Evolutionary conservation across 1,140 invertebrate genomes (phyloP).

Genomic region (Drosophila guanche): DNA sequence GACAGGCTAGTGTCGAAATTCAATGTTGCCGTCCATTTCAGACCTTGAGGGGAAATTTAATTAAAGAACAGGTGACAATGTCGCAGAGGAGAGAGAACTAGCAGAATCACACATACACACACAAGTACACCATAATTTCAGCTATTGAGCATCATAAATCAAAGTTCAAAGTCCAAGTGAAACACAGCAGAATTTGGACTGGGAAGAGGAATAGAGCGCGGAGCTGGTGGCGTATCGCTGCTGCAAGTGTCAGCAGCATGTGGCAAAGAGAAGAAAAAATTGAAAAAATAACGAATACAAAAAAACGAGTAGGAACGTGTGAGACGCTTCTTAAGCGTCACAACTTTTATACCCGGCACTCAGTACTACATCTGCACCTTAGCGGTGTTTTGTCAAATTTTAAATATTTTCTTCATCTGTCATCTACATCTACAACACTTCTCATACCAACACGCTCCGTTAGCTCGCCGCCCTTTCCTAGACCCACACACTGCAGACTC

Average conservation of each 20-base stretch:
- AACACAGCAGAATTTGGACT: background rate
- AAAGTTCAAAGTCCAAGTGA: constrained; percentile 52
- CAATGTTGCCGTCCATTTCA: constrained; percentile 60
- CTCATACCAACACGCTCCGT: no score
- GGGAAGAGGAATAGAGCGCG: background rate
- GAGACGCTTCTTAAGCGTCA: no score
- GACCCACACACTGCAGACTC: no score
- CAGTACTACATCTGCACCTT: no score
- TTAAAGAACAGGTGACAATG: constrained; percentile 75
- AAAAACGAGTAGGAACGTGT: constrained; percentile 3
- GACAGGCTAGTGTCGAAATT: constrained; percentile 11
- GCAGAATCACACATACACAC: background rate
- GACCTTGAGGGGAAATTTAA: constrained; percentile 59
- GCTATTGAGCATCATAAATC: constrained; percentile 62
- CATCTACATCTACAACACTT: no score
- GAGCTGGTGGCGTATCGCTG: constrained; percentile 23
- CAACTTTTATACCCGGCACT: no score
- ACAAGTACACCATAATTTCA: constrained; percentile 3
- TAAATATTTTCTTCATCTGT: no score
- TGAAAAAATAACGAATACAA: constrained; percentile 22
- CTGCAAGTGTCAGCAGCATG: constrained; percentile 80
- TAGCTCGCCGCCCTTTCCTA: no score
- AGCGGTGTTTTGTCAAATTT: no score
- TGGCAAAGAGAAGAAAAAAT: constrained; percentile 62
- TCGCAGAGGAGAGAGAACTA: background rate